Evolutionary conservation across 2,888 invertebrate species (phyloP).

Genomic region (Eupeodes latifasciatus): DNA sequence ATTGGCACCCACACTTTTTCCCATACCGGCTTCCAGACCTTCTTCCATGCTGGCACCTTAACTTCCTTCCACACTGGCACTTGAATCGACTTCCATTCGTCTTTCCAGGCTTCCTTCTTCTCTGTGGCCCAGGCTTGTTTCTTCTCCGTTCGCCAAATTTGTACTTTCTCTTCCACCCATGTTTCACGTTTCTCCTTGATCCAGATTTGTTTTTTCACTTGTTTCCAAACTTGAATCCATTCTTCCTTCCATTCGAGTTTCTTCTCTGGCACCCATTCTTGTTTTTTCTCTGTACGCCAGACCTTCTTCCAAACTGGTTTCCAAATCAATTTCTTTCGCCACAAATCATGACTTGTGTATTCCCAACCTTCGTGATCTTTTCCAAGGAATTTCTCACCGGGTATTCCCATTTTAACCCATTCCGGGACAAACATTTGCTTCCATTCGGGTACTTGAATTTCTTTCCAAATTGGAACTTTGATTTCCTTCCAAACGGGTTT

Average conservation of each 20-base stretch:
- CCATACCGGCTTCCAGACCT: conserved; percentile 93
- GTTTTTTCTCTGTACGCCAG: conserved; percentile 91
- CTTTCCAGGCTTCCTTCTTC: conserved; percentile 91
- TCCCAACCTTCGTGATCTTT: conserved; percentile 93
- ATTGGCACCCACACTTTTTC: conserved; percentile 93
- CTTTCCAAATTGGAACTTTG: conserved; percentile 89
- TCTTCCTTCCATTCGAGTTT: conserved; percentile 87
- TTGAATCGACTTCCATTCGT: conserved; percentile 88
- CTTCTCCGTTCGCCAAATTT: conserved; percentile 87
- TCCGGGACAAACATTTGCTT: conserved; percentile 87
- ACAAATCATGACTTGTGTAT: conserved; percentile 92
- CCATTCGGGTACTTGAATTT: conserved; percentile 85
- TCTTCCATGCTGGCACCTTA: conserved; percentile 90
- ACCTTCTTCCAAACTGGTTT: conserved; percentile 90
- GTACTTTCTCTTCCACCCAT: conserved; percentile 89
- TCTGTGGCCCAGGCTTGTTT: conserved; percentile 86
- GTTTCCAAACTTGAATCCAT: conserved; percentile 90
- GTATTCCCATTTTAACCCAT: conserved; percentile 88
- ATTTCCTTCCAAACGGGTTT: conserved; percentile 87
- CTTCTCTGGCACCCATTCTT: conserved; percentile 90
- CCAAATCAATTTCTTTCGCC: conserved; percentile 92
- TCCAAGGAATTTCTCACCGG: conserved; percentile 91
- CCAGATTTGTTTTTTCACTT: conserved; percentile 91
- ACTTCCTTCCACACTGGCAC: conserved; percentile 90
- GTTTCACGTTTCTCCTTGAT: conserved; percentile 91